Conservation (phyloP, 2,797 vertebrate species). For the Schizothorax lantsangensis region DNA sequence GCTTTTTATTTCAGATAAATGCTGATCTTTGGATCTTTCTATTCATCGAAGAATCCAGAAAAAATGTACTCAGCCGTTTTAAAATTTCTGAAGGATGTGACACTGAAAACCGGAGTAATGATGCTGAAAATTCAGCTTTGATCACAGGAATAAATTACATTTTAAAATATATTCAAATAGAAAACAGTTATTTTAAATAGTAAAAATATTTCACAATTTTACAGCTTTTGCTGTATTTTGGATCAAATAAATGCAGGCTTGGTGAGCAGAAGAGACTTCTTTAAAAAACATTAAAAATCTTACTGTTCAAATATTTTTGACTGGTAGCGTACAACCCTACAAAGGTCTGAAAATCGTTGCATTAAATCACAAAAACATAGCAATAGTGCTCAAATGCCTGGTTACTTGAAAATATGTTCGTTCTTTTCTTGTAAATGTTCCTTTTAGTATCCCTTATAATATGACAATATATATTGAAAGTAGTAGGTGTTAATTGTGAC, state of each 20-base stretch:
- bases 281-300: too few relatives aligned
- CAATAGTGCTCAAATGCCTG: too few relatives aligned
- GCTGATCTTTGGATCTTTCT: too few relatives aligned
- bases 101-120: too few relatives aligned
- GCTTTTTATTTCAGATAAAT: too few relatives aligned
- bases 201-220: too few relatives aligned
- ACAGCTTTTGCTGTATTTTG: too few relatives aligned
- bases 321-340: neutral
- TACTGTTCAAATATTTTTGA: too few relatives aligned
- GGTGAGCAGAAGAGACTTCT: too few relatives aligned
- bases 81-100: neutral
- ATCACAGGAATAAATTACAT: neutral
- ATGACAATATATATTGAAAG: neutral
- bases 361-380: neutral
- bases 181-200: neutral
- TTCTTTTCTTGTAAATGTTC: neutral
- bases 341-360: neutral
- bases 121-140: neutral
- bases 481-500: neutral
- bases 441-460: neutral
- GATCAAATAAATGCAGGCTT: too few relatives aligned
- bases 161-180: neutral
- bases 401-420: neutral
- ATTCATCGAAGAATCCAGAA: neutral
- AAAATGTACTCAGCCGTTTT: neutral